Conservation (phyloP, 37 sponge, comb jelly and placozoan genomes). For the Ianthella basta region DNA sequence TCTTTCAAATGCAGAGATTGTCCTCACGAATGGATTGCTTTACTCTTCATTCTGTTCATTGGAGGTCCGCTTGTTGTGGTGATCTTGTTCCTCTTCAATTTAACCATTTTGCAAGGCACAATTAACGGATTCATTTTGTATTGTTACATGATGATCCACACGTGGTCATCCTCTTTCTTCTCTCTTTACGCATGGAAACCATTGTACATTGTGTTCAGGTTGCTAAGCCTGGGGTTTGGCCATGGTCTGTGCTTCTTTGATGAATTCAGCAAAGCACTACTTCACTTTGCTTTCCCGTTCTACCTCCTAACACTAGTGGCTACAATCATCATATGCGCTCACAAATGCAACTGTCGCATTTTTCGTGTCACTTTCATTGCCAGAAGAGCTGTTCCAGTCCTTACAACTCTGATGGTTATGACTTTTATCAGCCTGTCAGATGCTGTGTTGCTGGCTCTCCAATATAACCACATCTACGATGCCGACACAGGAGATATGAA, state of each 20-base stretch:
- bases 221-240: neutral
- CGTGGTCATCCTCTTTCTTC: neutral
- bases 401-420: slow-evolving; percentile 31
- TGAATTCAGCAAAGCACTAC: neutral
- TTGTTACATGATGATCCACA: neutral
- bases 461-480: neutral
- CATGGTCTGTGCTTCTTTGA: neutral
- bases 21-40: neutral
- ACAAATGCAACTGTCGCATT: neutral
- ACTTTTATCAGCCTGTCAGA: slow-evolving; percentile 14
- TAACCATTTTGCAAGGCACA: neutral
- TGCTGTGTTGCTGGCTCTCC: neutral
- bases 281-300: neutral
- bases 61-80: neutral
- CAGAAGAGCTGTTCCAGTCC: slow-evolving; percentile 1
- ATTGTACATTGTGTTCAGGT: neutral
- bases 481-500: slow-evolving; percentile 2
- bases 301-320: slow-evolving; percentile 43
- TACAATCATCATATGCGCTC: slow-evolving; percentile 1
- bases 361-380: neutral
- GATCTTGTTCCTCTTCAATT: neutral
- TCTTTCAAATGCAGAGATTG: neutral
- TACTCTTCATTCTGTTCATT: neutral
- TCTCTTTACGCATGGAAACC: neutral
- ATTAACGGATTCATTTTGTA: neutral